Conservation (phyloP, 2,888 invertebrate species). For the Germaria angustata region DNA sequence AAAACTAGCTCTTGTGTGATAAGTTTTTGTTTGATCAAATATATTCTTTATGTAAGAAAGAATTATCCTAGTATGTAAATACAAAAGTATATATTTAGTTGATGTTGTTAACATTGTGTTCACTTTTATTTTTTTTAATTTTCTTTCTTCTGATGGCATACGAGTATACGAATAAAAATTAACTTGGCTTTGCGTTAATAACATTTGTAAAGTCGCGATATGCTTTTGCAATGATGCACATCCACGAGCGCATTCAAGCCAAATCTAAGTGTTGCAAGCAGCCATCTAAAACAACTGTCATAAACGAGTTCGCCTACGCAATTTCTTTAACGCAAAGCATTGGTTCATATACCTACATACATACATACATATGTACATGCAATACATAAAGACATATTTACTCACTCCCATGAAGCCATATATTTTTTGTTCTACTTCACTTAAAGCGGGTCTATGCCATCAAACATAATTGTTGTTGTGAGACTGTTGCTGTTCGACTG, state of each 20-base stretch:
- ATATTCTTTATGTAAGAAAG: constrained; percentile 5
- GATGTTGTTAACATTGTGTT: constrained; percentile 36
- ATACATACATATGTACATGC: not conserved
- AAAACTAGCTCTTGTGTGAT: constrained; percentile 30
- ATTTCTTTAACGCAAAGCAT: constrained; percentile 45
- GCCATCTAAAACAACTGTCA: constrained; percentile 59
- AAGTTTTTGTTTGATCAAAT: constrained; percentile 56
- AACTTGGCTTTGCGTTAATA: constrained; percentile 48
- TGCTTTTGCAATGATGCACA: not conserved
- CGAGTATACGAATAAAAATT: not conserved
- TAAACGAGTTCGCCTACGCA: constrained; percentile 69
- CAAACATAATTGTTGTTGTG: constrained; percentile 56
- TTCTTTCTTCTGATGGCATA: constrained; percentile 13
- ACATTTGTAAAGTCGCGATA: constrained; percentile 50
- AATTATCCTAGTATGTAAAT: constrained; percentile 33
- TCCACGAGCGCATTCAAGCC: constrained; percentile 13
- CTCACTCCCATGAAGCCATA: constrained; percentile 22
- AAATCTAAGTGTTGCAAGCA: constrained; percentile 13
- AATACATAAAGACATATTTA: not conserved
- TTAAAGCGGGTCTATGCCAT: constrained; percentile 62
- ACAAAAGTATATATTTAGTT: not conserved
- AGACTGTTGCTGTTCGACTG: constrained; percentile 70
- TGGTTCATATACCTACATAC: not conserved
- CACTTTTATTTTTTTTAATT: constrained; percentile 12
- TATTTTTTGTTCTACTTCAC: constrained; percentile 23